These are phyloP conservation scores for Ibidorhyncha struthersii DNA, from an alignment of 2,113 vertebrate genomes.

Conservation along the genomic window DNA sequence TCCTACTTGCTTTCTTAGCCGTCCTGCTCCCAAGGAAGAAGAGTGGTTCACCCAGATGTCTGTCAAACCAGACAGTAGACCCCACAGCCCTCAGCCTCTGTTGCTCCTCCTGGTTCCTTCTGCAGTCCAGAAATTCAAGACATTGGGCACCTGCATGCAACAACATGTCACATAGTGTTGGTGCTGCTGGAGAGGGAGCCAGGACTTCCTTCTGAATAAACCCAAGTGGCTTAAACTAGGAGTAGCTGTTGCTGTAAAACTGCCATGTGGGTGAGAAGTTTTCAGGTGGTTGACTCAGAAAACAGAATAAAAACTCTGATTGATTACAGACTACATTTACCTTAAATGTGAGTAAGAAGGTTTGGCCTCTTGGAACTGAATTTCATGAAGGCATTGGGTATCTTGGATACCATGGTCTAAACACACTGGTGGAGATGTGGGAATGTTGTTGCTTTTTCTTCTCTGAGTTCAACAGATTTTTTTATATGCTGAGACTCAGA, in stretches of 20 bases:
- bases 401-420: not conserved
- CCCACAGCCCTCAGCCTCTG: not conserved
- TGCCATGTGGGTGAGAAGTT: not conserved
- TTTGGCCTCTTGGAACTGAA: not conserved
- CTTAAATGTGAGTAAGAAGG: not conserved
- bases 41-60: not conserved
- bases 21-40: not conserved
- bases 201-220: not conserved
- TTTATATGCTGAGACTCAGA: not conserved
- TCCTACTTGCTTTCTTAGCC: not conserved
- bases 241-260: not conserved
- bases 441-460: not conserved
- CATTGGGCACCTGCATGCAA: not conserved
- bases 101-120: not conserved
- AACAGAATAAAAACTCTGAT: not conserved
- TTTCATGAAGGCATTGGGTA: not conserved
- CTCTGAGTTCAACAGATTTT: not conserved
- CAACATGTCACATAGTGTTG: rapidly evolving
- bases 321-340: not conserved
- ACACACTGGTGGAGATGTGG: not conserved
- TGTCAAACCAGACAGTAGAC: not conserved
- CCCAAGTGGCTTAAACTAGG: not conserved
- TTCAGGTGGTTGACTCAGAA: not conserved
- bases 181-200: not conserved
- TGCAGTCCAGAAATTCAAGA: not conserved